These are phyloP conservation scores for Parauchenoglanis punctatus DNA, from an alignment of 2,797 vertebrate species.

Conservation along the genomic window DNA sequence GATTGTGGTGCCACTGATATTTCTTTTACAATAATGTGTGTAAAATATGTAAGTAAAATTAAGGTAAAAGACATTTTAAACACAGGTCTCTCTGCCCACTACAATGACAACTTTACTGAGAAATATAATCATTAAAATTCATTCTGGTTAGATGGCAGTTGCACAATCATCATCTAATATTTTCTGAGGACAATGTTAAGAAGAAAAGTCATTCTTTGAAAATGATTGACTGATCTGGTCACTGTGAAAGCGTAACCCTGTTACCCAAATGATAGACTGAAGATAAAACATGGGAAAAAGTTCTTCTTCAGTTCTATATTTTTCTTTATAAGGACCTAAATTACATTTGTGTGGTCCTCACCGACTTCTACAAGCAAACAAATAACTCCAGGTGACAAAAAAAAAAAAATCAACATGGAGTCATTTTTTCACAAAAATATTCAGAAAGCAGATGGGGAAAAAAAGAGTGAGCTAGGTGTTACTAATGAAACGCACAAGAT, in stretches of 20 bases:
- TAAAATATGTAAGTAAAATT: background rate
- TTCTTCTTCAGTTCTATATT: too few relatives aligned
- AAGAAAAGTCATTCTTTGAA: background rate
- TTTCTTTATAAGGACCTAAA: too few relatives aligned
- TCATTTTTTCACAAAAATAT: background rate
- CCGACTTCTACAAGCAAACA: too few relatives aligned
- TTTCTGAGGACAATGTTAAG: background rate
- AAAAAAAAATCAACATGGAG: too few relatives aligned
- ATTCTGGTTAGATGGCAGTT: background rate
- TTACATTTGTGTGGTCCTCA: too few relatives aligned
- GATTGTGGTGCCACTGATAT: background rate
- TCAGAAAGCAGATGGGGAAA: background rate
- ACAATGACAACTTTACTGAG: background rate
- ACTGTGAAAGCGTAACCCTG: background rate
- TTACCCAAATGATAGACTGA: too few relatives aligned
- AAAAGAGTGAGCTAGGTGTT: background rate
- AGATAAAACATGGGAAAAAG: background rate
- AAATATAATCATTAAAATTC: background rate
- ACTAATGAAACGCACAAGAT: background rate
- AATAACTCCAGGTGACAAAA: background rate
- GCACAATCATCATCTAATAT: background rate
- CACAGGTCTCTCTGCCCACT: background rate
- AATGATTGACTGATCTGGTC: background rate
- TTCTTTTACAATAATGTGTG: background rate
- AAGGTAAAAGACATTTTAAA: background rate